phyloP scores from a whole-genome alignment of 2,797 vertebrate genomes.

The Leuciscus waleckii region DNA sequence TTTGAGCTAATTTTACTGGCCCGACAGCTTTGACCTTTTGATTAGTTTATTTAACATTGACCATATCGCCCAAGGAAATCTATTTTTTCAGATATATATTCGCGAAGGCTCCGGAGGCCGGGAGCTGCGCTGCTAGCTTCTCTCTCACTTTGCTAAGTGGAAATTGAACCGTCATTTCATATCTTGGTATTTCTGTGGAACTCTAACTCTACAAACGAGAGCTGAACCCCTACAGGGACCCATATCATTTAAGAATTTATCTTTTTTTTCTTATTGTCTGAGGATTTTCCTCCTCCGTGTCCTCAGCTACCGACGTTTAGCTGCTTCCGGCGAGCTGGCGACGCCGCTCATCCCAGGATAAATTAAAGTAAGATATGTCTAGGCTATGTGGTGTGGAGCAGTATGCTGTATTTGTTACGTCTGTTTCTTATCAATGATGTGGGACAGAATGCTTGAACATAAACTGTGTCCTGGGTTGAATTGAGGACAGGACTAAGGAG shows the following conservation, averaged over 20 bases:
- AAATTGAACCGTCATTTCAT: not conserved
- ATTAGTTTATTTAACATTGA: not conserved
- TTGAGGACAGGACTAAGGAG: not conserved
- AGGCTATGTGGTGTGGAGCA: not conserved
- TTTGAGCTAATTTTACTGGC: not conserved
- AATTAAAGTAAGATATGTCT: conserved; percentile 45
- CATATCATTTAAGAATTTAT: not conserved
- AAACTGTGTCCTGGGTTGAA: not conserved
- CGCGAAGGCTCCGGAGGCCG: conserved; percentile 27
- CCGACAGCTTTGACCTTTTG: not conserved
- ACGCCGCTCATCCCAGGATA: conserved; percentile 34
- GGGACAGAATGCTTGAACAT: not conserved
- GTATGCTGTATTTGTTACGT: not conserved
- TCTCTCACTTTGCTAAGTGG: not conserved
- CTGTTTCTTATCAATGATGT: not conserved
- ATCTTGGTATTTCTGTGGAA: not conserved
- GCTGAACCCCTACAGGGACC: not conserved
- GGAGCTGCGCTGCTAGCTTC: conserved; percentile 19
- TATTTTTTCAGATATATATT: not conserved
- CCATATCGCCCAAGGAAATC: not conserved
- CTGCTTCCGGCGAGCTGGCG: conserved; percentile 52
- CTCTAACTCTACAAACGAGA: not conserved
- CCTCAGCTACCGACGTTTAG: not conserved
- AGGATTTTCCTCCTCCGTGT: conserved; percentile 11
- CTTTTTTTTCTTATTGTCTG: not conserved